These are phyloP conservation scores for Zaprionus bogoriensis DNA, from an alignment of 2,888 invertebrate genomes.

Conservation along the genomic window DNA sequence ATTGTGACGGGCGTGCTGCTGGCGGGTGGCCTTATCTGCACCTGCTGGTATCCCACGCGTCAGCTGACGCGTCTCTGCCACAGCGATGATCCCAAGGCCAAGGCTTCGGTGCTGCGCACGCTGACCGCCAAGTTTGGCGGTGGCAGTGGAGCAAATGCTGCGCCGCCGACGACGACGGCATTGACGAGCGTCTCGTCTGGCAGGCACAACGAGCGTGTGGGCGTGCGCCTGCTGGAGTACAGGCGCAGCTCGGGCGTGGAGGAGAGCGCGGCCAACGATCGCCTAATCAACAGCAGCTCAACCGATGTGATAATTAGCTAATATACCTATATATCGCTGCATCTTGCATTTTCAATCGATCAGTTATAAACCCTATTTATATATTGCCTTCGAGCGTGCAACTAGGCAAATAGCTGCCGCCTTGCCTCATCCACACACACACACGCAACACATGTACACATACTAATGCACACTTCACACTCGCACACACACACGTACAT, in stretches of 20 bases:
- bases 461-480: not conserved
- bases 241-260: slow-evolving; percentile 53
- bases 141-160: slow-evolving; percentile 1
- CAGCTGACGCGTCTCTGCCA: slow-evolving; percentile 62
- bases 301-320: slow-evolving; percentile 72
- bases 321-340: slow-evolving; percentile 37
- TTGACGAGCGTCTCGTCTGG: slow-evolving; percentile 27
- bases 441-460: no score
- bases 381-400: slow-evolving; percentile 24
- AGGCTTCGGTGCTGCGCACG: slow-evolving; percentile 62
- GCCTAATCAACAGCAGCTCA: slow-evolving; percentile 49
- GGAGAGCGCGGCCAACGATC: slow-evolving; percentile 45
- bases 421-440: slow-evolving; percentile 8
- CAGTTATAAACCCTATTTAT: slow-evolving; percentile 17
- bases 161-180: not conserved
- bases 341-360: slow-evolving; percentile 33
- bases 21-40: slow-evolving; percentile 81
- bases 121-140: slow-evolving; percentile 44
- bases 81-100: slow-evolving; percentile 73
- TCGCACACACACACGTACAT: slow-evolving; percentile 3
- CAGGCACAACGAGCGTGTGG: slow-evolving; percentile 56
- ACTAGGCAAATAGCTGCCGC: slow-evolving; percentile 7
- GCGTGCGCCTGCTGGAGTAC: slow-evolving; percentile 64
- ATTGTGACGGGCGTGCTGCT: slow-evolving; percentile 83
- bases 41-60: slow-evolving; percentile 81